phyloP scores from a whole-genome alignment of 2,888 invertebrate genomes.

The Zaprionus bogoriensis region DNA sequence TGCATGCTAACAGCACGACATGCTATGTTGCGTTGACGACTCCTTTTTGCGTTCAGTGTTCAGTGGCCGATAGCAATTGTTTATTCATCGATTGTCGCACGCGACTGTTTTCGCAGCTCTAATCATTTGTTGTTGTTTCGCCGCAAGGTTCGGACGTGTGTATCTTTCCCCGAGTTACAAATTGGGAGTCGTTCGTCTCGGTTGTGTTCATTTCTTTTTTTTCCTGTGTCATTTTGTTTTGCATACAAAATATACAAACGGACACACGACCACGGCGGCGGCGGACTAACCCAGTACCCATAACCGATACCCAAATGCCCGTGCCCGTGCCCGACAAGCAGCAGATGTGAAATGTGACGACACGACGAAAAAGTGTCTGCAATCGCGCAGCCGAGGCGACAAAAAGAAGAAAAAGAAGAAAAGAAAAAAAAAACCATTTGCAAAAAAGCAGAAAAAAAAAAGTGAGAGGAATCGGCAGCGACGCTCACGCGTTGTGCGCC shows the following conservation, averaged over 20 bases:
- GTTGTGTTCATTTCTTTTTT: conserved; percentile 41
- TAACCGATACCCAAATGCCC: conserved; percentile 18
- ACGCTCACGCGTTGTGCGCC: conserved; percentile 49
- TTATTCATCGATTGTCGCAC: conserved; percentile 20
- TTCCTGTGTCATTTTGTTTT: conserved; percentile 54
- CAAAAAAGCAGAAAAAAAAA: conserved; percentile 42
- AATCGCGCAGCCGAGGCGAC: conserved; percentile 44
- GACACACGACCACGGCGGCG: conserved; percentile 43
- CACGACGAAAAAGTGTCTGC: conserved; percentile 43
- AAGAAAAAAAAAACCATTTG: conserved; percentile 42
- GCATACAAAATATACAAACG: conserved; percentile 38
- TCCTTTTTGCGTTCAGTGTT: conserved; percentile 1
- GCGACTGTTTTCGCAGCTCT: conserved; percentile 3
- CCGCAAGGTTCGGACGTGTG: conserved; percentile 47
- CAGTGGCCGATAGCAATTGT: neutral
- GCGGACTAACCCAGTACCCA: conserved; percentile 40
- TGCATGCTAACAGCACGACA: neutral
- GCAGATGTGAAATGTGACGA: conserved; percentile 53
- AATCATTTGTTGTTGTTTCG: conserved; percentile 56
- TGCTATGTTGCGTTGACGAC: neutral
- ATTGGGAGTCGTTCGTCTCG: conserved; percentile 32
- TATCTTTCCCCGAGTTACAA: conserved; percentile 9
- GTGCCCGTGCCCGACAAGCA: conserved; percentile 33
- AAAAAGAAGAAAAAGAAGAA: conserved; percentile 31
- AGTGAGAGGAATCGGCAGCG: conserved; percentile 57